Percentiles rank a stretch among this genome's conserved stretches.
These are phyloP conservation scores for Chorisops tibialis DNA, from an alignment of 2,888 invertebrate genomes.

Conservation along the genomic window DNA sequence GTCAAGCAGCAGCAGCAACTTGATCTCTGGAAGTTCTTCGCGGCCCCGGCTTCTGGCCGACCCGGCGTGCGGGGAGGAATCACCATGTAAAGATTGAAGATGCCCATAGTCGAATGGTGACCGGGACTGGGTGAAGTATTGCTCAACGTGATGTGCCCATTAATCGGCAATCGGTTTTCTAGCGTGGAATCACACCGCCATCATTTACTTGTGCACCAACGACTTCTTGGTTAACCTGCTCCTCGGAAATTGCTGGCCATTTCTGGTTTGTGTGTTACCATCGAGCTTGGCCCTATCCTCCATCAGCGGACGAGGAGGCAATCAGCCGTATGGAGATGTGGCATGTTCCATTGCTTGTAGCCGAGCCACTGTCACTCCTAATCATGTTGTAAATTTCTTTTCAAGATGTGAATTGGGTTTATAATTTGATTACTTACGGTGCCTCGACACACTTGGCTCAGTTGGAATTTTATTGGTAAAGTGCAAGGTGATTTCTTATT, in stretches of 20 bases:
- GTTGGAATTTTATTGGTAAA: conserved; percentile 5
- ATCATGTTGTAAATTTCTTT: conserved; percentile 1
- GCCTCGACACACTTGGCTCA: conserved; percentile 19
- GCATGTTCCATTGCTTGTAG: too few species aligned
- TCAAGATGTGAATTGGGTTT: conserved; percentile 1
- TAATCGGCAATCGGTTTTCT: not conserved
- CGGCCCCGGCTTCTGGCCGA: too few species aligned
- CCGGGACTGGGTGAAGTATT: not conserved
- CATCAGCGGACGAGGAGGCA: too few species aligned
- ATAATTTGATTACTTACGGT: conserved; percentile 16
- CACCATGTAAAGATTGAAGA: too few species aligned
- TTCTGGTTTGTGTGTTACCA: not conserved
- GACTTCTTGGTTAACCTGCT: not conserved
- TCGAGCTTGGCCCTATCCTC: not conserved
- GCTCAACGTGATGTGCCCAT: not conserved
- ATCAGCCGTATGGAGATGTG: too few species aligned
- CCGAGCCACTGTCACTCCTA: too few species aligned
- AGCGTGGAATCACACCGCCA: too few species aligned
- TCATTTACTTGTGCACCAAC: not conserved
- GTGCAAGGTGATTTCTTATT: not conserved
- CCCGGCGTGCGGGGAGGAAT: too few species aligned
- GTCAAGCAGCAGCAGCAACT: not conserved
- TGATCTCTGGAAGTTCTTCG: not conserved
- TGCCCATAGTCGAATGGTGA: not conserved
- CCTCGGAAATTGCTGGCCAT: not conserved